A percentile compares a stretch with the other conserved stretches of the same genome.
Conservation (phyloP, 1,140 invertebrate species). For the Panagrolaimus sp. region DNA sequence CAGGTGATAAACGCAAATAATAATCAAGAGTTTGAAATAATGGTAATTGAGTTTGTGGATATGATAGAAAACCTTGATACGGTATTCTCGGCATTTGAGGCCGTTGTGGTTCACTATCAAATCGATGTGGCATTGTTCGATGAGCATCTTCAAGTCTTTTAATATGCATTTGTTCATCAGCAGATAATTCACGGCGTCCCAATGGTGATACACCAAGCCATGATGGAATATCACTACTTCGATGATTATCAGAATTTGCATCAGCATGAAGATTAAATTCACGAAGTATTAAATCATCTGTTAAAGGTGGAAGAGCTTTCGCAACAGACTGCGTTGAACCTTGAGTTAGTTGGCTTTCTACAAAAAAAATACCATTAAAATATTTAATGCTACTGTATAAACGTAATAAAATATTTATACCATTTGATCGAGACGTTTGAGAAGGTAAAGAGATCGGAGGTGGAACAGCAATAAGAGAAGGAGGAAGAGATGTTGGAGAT, state of each 20-base stretch:
- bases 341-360: too few relatives aligned
- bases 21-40: constrained; percentile 94
- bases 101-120: constrained; percentile 81
- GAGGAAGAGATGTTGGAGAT: not conserved
- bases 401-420: too few relatives aligned
- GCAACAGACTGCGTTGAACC: too few relatives aligned
- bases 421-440: not conserved
- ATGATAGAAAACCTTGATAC: constrained; percentile 80
- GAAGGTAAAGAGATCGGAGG: not conserved
- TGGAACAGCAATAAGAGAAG: not conserved
- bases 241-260: constrained; percentile 28
- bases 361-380: too few relatives aligned
- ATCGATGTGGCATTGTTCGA: constrained; percentile 89
- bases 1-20: constrained; percentile 90
- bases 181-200: constrained; percentile 76
- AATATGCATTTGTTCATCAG: constrained; percentile 78
- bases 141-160: constrained; percentile 87
- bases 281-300: constrained; percentile 2
- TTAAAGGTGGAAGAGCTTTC: too few relatives aligned
- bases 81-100: constrained; percentile 70
- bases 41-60: constrained; percentile 82
- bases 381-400: too few relatives aligned
- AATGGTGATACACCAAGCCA: constrained; percentile 91
- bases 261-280: not conserved
- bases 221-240: constrained; percentile 82